These are phyloP conservation scores for Lemur catta DNA, from an alignment of 2,797 vertebrate genomes.

Conservation along the genomic window DNA sequence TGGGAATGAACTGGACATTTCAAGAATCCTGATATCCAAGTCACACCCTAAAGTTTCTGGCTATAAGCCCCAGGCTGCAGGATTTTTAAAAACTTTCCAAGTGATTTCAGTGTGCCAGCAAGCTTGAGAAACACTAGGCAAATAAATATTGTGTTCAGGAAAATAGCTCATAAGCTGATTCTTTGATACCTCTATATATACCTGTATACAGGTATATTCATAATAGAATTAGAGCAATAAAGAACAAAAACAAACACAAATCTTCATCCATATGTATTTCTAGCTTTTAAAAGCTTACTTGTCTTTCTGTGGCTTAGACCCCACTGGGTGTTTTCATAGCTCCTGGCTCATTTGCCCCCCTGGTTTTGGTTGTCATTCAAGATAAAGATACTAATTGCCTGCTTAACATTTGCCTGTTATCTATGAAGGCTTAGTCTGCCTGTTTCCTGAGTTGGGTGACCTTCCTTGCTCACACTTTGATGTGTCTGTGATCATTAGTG, in stretches of 20 bases:
- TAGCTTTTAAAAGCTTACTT: background rate
- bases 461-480: background rate
- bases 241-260: background rate
- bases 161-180: background rate
- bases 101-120: background rate
- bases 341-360: background rate
- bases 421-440: background rate
- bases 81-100: background rate
- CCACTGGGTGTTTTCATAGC: background rate
- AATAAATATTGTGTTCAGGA: background rate
- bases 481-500: background rate
- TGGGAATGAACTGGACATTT: background rate
- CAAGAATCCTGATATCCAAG: background rate
- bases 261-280: background rate
- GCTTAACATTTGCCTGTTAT: background rate
- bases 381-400: background rate
- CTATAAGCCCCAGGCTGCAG: background rate
- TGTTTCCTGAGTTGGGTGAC: background rate
- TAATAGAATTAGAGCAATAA: background rate
- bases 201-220: background rate
- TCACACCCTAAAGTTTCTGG: background rate
- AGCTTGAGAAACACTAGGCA: background rate
- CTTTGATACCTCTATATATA: background rate
- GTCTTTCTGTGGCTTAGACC: background rate
- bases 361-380: background rate